Percentiles rank a stretch among this genome's conserved stretches.
These are phyloP conservation scores for Diglossa brunneiventris DNA, from an alignment of 2,113 vertebrate genomes.

Conservation along the genomic window DNA sequence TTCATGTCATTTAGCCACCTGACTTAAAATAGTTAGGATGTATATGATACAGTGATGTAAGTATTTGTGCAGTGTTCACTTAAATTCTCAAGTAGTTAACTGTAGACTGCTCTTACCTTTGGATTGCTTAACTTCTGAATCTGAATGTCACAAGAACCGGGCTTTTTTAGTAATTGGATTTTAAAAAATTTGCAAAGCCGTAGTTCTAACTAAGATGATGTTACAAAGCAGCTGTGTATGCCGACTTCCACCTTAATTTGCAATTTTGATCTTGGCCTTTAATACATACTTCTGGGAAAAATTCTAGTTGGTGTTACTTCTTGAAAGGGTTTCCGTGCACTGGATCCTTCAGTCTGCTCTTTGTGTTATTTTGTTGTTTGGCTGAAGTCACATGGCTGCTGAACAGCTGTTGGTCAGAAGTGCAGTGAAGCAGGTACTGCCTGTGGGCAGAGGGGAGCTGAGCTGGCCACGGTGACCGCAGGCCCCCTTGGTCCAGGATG, in stretches of 20 bases:
- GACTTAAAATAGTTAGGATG: background rate
- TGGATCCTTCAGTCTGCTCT: background rate
- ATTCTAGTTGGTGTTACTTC: background rate
- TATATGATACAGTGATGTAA: background rate
- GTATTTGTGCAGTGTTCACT: background rate
- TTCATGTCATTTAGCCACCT: background rate
- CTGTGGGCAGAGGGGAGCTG: background rate
- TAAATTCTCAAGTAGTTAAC: background rate
- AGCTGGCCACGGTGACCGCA: background rate
- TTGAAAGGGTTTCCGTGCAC: background rate
- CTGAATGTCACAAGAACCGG: background rate
- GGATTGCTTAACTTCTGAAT: background rate
- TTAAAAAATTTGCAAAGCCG: background rate
- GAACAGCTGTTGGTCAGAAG: background rate
- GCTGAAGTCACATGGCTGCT: background rate
- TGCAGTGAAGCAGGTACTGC: background rate
- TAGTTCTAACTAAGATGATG: background rate
- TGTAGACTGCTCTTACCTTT: background rate
- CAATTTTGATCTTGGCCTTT: background rate
- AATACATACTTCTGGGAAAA: background rate
- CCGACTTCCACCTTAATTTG: background rate
- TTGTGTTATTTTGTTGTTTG: background rate
- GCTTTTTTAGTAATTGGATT: background rate
- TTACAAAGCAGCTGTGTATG: background rate
- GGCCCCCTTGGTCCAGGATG: background rate